Percentiles rank a stretch among this genome's conserved stretches.
These are phyloP conservation scores for Cynodonichthys magdalenae DNA, from an alignment of 2,797 vertebrate genomes.

Conservation along the genomic window DNA sequence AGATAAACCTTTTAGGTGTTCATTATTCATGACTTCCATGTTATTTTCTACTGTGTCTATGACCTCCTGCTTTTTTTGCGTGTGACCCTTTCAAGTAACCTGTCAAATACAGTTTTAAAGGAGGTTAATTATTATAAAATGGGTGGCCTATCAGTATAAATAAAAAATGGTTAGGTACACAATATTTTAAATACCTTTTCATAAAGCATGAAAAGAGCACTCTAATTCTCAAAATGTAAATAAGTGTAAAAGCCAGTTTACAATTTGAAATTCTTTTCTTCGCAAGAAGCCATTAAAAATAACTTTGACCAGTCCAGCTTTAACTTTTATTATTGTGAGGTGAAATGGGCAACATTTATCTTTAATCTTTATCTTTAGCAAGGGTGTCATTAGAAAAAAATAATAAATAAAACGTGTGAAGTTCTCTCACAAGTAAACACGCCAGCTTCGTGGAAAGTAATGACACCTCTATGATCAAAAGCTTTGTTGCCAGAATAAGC, in stretches of 20 bases:
- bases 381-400: conserved; percentile 53
- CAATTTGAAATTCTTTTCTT: conserved; percentile 15
- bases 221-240: conserved; percentile 14
- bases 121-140: conserved; percentile 55
- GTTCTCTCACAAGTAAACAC: conserved; percentile 53
- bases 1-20: conserved; percentile 59
- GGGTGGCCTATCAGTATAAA: conserved; percentile 25
- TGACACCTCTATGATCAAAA: conserved; percentile 55
- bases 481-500: conserved; percentile 19
- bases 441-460: conserved; percentile 43
- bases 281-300: conserved; percentile 43
- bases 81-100: conserved; percentile 53
- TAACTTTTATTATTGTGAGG: conserved; percentile 51
- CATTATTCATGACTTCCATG: conserved; percentile 71
- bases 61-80: conserved; percentile 48
- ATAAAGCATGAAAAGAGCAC: conserved; percentile 11
- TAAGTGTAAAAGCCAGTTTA: conserved; percentile 16
- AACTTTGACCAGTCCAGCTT: conserved; percentile 39
- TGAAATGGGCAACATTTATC: conserved; percentile 56
- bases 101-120: conserved; percentile 41
- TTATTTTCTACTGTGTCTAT: conserved; percentile 59
- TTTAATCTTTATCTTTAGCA: conserved; percentile 27
- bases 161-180: conserved; percentile 47
- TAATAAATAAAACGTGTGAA: conserved; percentile 41
- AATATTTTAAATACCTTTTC: conserved; percentile 11